Base-by-base conservation (phyloP, 2,888 invertebrate genomes). In the Torymus aiolomorphi region DNA sequence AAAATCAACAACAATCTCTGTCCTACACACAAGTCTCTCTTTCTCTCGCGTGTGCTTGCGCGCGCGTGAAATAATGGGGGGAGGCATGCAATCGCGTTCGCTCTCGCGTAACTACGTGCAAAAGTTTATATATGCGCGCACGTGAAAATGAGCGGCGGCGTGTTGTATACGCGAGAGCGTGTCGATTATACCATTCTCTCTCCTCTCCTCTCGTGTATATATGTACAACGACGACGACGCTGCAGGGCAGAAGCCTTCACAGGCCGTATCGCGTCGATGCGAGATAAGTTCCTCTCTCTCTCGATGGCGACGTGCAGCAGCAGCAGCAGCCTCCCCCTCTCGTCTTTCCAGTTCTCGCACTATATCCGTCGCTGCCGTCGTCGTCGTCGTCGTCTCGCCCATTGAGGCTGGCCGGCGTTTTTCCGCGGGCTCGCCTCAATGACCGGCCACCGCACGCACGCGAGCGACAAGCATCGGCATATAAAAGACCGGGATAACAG, bases 171-270 rank as follows among this genome's bases (percentile, higher is more conserved):
- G 20, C 31, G 31, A 31, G 31, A 31, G 31, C 10, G 16, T 52
- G 59, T 57, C 77, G 77, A 77, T 77, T 65, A 77, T 65, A 71
- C 65, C 76, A 62, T 76, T 76, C 62, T 62, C 61, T 62, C 61
- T 69, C 76, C 10, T 31, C 24, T 31, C 13, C 8, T 59, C 66
- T n/a, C 31, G 31, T 31, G 2, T 31, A 31, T 31, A 31, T 31
- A 31, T 31, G 8, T 8, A 31, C 31, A 3, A 31, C 31, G 31
- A 31, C 3, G 20, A 31, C 3, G 31, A 31, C 8, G 31, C 31
- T 31, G 31, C 31, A 3, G 31, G 31, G 31, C 31, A 31, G 31
- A 31, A 31, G 31, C 31, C 31, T 31, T 31, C 31, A 31, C 31
- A 49, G 2, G 14, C 16, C 61, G 12, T 49, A 51, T 31, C 31